Base-by-base conservation (phyloP, 1,140 invertebrate species). In the Trichomalopsis sarcophagae region DNA sequence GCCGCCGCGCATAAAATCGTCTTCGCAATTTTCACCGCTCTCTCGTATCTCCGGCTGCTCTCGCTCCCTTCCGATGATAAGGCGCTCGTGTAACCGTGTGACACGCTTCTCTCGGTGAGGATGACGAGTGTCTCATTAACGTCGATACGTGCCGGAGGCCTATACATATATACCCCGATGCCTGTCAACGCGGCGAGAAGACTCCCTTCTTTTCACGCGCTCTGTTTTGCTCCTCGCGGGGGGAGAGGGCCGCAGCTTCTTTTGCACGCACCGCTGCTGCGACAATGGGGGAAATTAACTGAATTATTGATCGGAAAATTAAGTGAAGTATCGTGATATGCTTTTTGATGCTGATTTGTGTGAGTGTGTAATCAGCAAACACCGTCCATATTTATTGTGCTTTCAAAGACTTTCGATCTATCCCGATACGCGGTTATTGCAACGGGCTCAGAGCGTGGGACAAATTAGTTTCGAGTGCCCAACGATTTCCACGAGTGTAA, bases 41-140 rank as follows among this genome's bases (percentile, higher is more conserved):
- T 40, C 47, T 40, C 47, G 23, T 77, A 23, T 77, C 75, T 23
- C 23, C 7, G 36, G n/a, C 10, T 13, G 40, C 10, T 13, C 36
- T 78, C 71, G 1, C 47, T n/a, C 47, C 66, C n/a, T 36, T 36
- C 17, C 13, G 84, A 85, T 77, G 84, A 85, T 77, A 81, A 81
- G 73, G 69, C 62, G 74, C 44, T 66, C 71, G 36, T 30, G n/a
- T 55, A 27, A 44, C 55, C 55, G 55, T 66, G 11, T 62, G 36
- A 21, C 40, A 23, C 21, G 55, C 66, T 14, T 76, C 13, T 17
- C 47, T 11, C 77, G 23, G 21, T 2, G 9, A 33, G n/a, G 33
- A 50, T 82, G 80, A 85, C 62, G 75, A 85, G 84, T 82, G 74
- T 78, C 79, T 85, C 84, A 85, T 85, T 85, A 85, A 85, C 74